A percentile compares a stretch with the other conserved stretches of the same genome.
Conservation (phyloP, 2,888 invertebrate genomes). For the Tetragnatha montana region DNA sequence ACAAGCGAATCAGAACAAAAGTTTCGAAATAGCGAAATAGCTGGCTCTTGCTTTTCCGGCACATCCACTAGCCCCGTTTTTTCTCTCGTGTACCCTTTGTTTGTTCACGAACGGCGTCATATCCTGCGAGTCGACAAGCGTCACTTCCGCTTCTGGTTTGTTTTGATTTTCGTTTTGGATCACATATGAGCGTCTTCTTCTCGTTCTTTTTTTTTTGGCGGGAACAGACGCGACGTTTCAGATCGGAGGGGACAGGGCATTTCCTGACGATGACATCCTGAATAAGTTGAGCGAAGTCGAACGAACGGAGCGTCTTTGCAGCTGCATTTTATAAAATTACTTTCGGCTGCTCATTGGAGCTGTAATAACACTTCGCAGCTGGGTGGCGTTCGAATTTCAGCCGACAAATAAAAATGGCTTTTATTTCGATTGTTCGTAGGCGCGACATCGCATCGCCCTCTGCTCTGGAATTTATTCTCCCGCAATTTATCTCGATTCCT, state of each 20-base stretch:
- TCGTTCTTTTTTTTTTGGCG: background rate
- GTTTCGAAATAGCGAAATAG: constrained; percentile 27
- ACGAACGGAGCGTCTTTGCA: constrained; percentile 25
- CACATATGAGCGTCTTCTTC: constrained; percentile 28
- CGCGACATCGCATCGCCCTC: background rate
- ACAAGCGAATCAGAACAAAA: constrained; percentile 59
- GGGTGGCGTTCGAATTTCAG: constrained; percentile 41
- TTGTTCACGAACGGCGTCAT: constrained; percentile 53
- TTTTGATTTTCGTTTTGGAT: constrained; percentile 35
- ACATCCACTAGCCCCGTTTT: background rate
- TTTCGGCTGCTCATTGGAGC: constrained; percentile 55
- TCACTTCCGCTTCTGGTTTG: constrained; percentile 64
- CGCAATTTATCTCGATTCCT: background rate
- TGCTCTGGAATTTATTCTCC: background rate
- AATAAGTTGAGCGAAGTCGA: constrained; percentile 44
- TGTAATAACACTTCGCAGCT: constrained; percentile 65
- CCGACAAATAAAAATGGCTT: constrained; percentile 3
- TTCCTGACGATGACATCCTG: constrained; percentile 46
- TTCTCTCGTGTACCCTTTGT: background rate
- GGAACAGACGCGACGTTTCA: constrained; percentile 61
- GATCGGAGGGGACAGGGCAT: constrained; percentile 36
- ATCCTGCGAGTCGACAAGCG: constrained; percentile 64
- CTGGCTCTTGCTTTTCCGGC: constrained; percentile 11
- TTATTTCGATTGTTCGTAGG: constrained; percentile 15
- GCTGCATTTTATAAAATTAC: constrained; percentile 69